Evolutionary conservation across 2,888 invertebrate species (phyloP).

Genomic region (Apamea monoglypha): DNA sequence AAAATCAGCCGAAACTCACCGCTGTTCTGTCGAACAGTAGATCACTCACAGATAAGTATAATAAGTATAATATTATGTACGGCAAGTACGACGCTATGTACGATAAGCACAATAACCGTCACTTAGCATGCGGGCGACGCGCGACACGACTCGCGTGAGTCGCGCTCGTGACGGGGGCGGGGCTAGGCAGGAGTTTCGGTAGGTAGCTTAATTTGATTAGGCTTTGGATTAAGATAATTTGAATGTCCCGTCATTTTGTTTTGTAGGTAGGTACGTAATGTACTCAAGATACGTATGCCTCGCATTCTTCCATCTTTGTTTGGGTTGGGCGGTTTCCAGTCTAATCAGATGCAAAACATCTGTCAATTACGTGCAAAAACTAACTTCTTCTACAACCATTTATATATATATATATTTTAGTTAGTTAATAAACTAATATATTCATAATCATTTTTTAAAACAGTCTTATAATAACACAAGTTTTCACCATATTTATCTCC

Average conservation of each 20-base stretch:
- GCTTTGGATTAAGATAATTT: constrained; percentile 40
- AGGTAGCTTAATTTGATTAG: constrained; percentile 32
- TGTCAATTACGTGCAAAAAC: background rate
- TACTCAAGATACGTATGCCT: no score
- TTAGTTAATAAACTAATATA: no score
- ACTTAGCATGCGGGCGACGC: constrained; percentile 50
- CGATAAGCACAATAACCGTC: constrained; percentile 49
- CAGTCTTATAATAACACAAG: no score
- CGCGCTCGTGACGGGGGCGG: constrained; percentile 61
- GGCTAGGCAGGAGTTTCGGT: constrained; percentile 4
- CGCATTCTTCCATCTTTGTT: background rate
- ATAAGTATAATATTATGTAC: constrained; percentile 38
- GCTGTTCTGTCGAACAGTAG: constrained; percentile 27
- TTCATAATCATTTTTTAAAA: no score
- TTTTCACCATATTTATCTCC: no score
- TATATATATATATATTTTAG: no score
- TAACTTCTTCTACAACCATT: background rate
- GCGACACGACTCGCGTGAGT: constrained; percentile 43
- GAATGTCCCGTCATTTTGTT: constrained; percentile 22
- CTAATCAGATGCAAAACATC: background rate
- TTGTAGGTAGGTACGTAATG: background rate
- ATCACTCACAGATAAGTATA: constrained; percentile 42
- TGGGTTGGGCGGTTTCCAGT: background rate
- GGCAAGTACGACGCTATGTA: constrained; percentile 22
- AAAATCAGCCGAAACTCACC: constrained; percentile 32